These are phyloP conservation scores for Pithys albifrons DNA, from an alignment of 2,113 vertebrate genomes.

Conservation along the genomic window DNA sequence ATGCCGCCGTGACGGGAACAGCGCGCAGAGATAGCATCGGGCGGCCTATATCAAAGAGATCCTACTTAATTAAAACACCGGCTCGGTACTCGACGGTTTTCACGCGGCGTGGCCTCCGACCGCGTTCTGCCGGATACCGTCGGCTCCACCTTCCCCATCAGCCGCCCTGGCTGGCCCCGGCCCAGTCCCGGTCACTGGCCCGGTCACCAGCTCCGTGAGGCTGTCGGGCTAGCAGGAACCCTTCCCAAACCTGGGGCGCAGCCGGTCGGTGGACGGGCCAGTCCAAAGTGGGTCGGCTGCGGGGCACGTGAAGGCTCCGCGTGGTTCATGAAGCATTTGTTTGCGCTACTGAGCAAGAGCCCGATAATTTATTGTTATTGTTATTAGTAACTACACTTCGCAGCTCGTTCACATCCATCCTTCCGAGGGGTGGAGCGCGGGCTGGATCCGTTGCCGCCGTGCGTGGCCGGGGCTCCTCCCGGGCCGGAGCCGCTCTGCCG, in stretches of 20 bases:
- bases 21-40: constrained; percentile 31
- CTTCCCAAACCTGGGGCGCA: neutral
- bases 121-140: neutral
- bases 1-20: constrained; percentile 5
- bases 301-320: neutral
- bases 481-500: neutral
- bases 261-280: neutral
- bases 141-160: neutral
- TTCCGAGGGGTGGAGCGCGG: neutral
- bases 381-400: constrained; percentile 54
- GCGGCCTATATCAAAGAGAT: constrained; percentile 20
- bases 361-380: constrained; percentile 52
- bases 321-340: neutral
- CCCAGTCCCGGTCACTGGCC: neutral
- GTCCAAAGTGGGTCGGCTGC: neutral
- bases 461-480: neutral
- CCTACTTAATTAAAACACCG: constrained; percentile 45
- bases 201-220: neutral
- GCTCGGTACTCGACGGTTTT: neutral
- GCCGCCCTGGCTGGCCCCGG: neutral
- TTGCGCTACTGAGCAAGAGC: constrained; percentile 2
- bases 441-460: neutral
- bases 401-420: constrained; percentile 35
- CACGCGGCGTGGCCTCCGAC: neutral
- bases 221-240: neutral